Base-by-base conservation (phyloP, 1,140 invertebrate species). In the Theocolax elegans region DNA sequence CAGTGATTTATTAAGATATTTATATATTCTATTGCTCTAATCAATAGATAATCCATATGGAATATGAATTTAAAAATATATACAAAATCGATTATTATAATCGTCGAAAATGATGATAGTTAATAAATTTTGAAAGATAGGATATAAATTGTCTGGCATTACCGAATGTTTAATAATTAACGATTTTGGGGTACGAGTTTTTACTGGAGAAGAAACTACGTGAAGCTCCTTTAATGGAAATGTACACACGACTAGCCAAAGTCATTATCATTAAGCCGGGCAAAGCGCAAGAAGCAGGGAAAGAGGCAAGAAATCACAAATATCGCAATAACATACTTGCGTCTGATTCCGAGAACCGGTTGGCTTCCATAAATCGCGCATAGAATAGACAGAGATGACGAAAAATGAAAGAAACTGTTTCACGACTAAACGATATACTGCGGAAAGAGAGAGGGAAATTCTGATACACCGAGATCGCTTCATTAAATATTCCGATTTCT, bases 291-390 rank as follows among this genome's bases (percentile, higher is more conserved):
- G 44, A 58, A 35, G 13, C 35, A 56, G 13, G 40, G 53, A 56
- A 54, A 66, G 51, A 67, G 54, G 42, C 42, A 59, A 67, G 66
- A 67, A 60, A 60, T 60, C 56, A 51, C 54, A 67, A 67, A 67
- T 67, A 67, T 60, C 66, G 66, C 66, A 67, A 67, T 67, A 60
- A 38, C 29, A 17, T 29, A 60, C 53, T 67, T 54, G 53, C 15
- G 64, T 51, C 10, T 19, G 44, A 67, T 67, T 60, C 66, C 46
- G n/a, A 67, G 66, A 60, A 67, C 66, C 66, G 66, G 66, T 67
- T 42, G 31, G 42, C 53, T 66, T 56, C 23, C 40, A 58, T 58
- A 58, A 58, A 58, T 46, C 40, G 15, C 15, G 29, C 27, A 48
- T 46, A 46, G 27, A 67, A 40, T 15, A 58, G 40, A 54, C 29